Conservation (phyloP, 2,888 invertebrate species). For the Atrina japonica region DNA sequence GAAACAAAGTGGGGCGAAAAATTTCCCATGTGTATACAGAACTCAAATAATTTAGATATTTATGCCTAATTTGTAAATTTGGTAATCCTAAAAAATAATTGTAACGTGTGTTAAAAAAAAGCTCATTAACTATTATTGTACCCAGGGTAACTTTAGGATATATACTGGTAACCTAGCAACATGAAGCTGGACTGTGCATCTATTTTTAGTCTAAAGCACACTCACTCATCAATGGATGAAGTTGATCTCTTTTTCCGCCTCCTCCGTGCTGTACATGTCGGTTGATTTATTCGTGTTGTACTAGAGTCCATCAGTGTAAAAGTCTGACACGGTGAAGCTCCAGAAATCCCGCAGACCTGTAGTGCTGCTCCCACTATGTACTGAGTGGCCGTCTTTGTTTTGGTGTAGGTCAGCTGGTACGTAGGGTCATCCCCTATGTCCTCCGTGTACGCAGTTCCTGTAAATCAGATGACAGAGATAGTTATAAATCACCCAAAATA, state of each 20-base stretch:
- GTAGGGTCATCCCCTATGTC: conserved; percentile 18
- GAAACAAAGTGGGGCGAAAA: too few relatives aligned
- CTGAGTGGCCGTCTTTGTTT: conserved; percentile 9
- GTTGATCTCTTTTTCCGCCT: conserved; percentile 5
- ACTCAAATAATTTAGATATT: too few relatives aligned
- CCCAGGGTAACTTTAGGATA: neutral
- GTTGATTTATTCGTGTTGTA: neutral
- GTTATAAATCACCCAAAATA: too few relatives aligned
- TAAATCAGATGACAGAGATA: neutral
- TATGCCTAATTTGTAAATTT: too few relatives aligned
- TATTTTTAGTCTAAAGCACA: too few relatives aligned
- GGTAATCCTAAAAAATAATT: too few relatives aligned
- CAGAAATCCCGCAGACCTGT: neutral
- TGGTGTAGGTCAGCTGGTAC: conserved; percentile 19
- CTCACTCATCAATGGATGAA: neutral
- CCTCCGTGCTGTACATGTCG: neutral
- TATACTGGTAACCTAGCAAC: too few relatives aligned
- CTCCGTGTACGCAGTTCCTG: conserved; percentile 19
- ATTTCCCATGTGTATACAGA: too few relatives aligned
- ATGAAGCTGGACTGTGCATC: too few relatives aligned
- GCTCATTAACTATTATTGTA: too few relatives aligned
- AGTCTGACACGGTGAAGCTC: neutral
- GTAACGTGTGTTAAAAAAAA: too few relatives aligned
- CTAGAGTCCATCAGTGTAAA: conserved; percentile 3
- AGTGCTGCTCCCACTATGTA: neutral